These are phyloP conservation scores for Aphaenogaster rudis DNA, from an alignment of 1,140 invertebrate species.

Conservation along the genomic window DNA sequence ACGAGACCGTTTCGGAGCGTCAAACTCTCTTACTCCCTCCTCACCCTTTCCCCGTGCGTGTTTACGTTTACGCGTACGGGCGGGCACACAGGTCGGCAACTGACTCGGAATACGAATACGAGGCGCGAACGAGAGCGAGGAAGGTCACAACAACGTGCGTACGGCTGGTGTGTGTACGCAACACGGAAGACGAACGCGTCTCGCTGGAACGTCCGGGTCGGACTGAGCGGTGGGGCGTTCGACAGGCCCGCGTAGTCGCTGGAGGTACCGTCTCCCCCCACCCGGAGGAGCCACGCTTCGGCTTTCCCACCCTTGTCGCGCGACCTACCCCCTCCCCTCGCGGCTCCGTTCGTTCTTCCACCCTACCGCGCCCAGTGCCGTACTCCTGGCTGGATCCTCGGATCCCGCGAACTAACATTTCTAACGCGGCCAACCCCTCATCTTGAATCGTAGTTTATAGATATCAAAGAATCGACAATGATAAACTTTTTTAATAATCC, in stretches of 20 bases:
- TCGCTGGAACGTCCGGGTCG: slow-evolving; percentile 85
- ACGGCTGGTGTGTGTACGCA: slow-evolving; percentile 56
- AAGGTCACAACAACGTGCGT: slow-evolving; percentile 69
- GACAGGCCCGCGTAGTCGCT: slow-evolving; percentile 73
- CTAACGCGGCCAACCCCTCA: neutral
- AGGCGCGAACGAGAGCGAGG: slow-evolving; percentile 24
- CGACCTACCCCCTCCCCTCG: slow-evolving; percentile 30
- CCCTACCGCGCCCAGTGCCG: slow-evolving; percentile 53
- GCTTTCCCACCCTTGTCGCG: slow-evolving; percentile 74
- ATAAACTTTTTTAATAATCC: neutral
- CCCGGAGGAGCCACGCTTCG: slow-evolving; percentile 81
- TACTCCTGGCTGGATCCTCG: slow-evolving; percentile 27
- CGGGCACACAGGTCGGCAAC: neutral
- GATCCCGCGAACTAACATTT: neutral
- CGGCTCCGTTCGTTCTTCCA: slow-evolving; percentile 58
- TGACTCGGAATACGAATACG: slow-evolving; percentile 15
- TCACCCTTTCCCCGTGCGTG: neutral
- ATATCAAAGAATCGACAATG: neutral
- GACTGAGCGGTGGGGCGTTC: slow-evolving; percentile 79
- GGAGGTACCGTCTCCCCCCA: slow-evolving; percentile 81
- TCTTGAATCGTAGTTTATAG: neutral
- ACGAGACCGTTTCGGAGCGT: slow-evolving; percentile 27
- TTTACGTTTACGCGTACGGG: neutral
- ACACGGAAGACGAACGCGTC: slow-evolving; percentile 76
- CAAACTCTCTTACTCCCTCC: slow-evolving; percentile 1